Base-by-base conservation (phyloP, 2,113 vertebrate species). In the Cygnus atratus region DNA sequence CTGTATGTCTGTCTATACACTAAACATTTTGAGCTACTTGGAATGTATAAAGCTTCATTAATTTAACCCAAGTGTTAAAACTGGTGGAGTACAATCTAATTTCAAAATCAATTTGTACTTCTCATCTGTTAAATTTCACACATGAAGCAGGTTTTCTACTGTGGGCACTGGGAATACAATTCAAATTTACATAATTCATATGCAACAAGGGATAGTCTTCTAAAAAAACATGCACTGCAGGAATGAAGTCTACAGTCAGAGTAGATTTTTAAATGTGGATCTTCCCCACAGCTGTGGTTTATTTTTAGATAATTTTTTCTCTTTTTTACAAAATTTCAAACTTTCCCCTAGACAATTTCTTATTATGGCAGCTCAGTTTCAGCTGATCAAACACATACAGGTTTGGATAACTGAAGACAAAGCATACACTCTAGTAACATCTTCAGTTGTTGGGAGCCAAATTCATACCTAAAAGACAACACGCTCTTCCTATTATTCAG, bases 331-430 rank as follows among this genome's bases (percentile, higher is more conserved):
- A 2, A 14, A 8, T 7, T 68, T 8, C 22, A 55, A 10, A 74
- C 1, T 3, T 44, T 73, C 17, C 22, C 33, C 29, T 22, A 31
- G 28, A 71, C 24, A n/a, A 24, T 12, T 68, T 68, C n/a, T 62
- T 13, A 9, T 5, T 46, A 17, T 5, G 10, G 83, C 25, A 70
- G n/a, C 24, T 76, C 33, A 3, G 18, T 73, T 83, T 16, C 79
- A 58, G 63, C 48, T 44, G 6, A 19, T 29, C 10, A 3, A 10
- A 52, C 17, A 46, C 0, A 2, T 14, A 4, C 0, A 0, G 14
- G 18, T 33, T 58, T 16, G 17, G 55, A 2, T 16, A 31, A 76
- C 13, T 13, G n/a, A 57, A 37, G 4, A 15, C 1, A 3, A 12
- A 11, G 13, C 46, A 8, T 0, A 0, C 14, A 66, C 44, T 57